Conservation (phyloP, 2,888 invertebrate species). For the Deilephila elpenor region DNA sequence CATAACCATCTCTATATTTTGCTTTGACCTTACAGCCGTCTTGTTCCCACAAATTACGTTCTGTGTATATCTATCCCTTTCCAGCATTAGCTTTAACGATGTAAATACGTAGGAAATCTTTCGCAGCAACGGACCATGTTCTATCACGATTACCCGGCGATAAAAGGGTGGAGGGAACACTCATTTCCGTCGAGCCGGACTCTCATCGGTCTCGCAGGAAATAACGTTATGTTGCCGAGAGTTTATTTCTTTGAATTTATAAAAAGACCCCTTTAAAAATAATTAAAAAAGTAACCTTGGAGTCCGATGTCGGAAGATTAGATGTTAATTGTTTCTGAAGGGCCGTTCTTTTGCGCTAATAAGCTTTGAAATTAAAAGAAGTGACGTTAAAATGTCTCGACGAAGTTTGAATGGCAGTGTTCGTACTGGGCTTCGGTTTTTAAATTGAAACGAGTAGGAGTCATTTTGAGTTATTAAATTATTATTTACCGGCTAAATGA, state of each 20-base stretch:
- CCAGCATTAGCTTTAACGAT: constrained; percentile 16
- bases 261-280: constrained; percentile 24
- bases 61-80: background rate
- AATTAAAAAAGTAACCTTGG: constrained; percentile 17
- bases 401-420: constrained; percentile 27
- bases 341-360: constrained; percentile 31
- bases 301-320: constrained; percentile 19
- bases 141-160: constrained; percentile 64
- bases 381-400: constrained; percentile 37
- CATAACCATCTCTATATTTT: constrained; percentile 12
- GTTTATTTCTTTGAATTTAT: constrained; percentile 32
- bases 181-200: constrained; percentile 65
- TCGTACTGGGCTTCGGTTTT: constrained; percentile 34
- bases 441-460: background rate
- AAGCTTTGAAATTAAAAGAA: constrained; percentile 20
- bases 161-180: constrained; percentile 65
- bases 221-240: constrained; percentile 43
- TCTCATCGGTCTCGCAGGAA: constrained; percentile 63
- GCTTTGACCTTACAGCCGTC: constrained; percentile 3
- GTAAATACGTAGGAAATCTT: constrained; percentile 31
- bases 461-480: background rate
- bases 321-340: constrained; percentile 24
- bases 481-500: background rate
- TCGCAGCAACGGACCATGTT: constrained; percentile 48
- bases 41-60: background rate